phyloP scores from a whole-genome alignment of 37 sponge, comb jelly and placozoan species.

The Amphimedon queenslandica region DNA sequence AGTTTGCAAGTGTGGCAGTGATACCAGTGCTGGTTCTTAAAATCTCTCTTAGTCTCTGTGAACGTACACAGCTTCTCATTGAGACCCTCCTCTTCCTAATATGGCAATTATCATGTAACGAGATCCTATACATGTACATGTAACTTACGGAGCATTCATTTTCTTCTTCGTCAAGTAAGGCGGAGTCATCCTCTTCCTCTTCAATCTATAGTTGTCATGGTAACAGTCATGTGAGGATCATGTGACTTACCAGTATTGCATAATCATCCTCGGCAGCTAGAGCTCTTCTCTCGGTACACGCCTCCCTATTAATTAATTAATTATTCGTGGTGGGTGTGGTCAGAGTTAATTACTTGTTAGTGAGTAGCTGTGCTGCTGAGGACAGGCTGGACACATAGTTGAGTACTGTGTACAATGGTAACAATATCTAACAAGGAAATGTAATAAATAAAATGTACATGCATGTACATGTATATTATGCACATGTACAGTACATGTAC shows the following conservation, averaged over 20 bases:
- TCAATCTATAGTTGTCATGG: not conserved
- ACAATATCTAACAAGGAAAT: not conserved
- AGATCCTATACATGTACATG: not conserved
- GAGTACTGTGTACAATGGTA: constrained; percentile 28
- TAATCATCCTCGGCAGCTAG: constrained; percentile 44
- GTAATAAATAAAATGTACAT: not conserved
- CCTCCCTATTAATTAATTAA: not conserved
- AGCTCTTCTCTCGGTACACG: constrained; percentile 32
- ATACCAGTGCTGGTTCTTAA: constrained; percentile 88
- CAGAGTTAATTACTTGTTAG: constrained; percentile 3
- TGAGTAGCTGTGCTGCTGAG: constrained; percentile 42
- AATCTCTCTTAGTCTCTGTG: constrained; percentile 66
- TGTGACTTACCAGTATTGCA: not conserved
- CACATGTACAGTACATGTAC: too few species aligned
- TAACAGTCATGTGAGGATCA: not conserved
- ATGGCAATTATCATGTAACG: too few species aligned
- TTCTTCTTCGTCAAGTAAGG: constrained; percentile 18
- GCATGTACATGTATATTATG: too few species aligned
- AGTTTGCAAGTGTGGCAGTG: constrained; percentile 89
- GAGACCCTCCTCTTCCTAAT: constrained; percentile 71
- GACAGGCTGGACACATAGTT: constrained; percentile 44
- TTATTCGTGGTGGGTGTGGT: not conserved
- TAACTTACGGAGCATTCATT: constrained; percentile 11
- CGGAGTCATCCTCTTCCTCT: constrained; percentile 8
- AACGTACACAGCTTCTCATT: constrained; percentile 83